Percentiles rank a stretch among this genome's conserved stretches.
These are phyloP conservation scores for Neosilurus mollespiculum DNA, from an alignment of 2,797 vertebrate genomes.

Conservation along the genomic window DNA sequence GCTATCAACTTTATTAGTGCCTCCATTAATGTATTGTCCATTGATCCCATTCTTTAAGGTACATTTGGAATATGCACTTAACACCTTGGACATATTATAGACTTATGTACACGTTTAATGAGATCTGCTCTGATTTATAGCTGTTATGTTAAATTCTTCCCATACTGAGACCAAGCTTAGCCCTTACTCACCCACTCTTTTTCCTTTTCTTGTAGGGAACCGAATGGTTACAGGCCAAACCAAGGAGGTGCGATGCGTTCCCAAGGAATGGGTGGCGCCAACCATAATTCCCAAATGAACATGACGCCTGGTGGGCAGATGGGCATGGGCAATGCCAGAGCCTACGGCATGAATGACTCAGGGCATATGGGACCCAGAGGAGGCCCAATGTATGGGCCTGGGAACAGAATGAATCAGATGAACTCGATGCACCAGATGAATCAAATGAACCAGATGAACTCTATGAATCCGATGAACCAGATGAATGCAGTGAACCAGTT, in stretches of 20 bases:
- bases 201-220: constrained; percentile 78
- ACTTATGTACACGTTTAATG: not conserved
- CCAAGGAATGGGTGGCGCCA: constrained; percentile 74
- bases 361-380: constrained; percentile 79
- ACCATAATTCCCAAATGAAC: constrained; percentile 78
- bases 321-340: constrained; percentile 77
- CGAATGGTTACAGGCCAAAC: constrained; percentile 86
- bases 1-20: constrained; percentile 17
- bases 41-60: constrained; percentile 9
- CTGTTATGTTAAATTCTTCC: not conserved
- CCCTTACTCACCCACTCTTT: constrained; percentile 7
- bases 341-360: constrained; percentile 80
- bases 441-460: constrained; percentile 63
- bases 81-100: not conserved
- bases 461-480: constrained; percentile 42
- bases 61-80: not conserved
- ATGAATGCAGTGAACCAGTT: constrained; percentile 66
- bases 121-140: not conserved
- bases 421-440: constrained; percentile 69
- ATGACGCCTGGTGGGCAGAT: constrained; percentile 77
- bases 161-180: not conserved
- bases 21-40: constrained; percentile 16
- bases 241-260: constrained; percentile 80
- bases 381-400: constrained; percentile 73
- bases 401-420: constrained; percentile 71